Base-by-base conservation (phyloP, 2,888 invertebrate genomes). In the Agonopterix subpropinquella region DNA sequence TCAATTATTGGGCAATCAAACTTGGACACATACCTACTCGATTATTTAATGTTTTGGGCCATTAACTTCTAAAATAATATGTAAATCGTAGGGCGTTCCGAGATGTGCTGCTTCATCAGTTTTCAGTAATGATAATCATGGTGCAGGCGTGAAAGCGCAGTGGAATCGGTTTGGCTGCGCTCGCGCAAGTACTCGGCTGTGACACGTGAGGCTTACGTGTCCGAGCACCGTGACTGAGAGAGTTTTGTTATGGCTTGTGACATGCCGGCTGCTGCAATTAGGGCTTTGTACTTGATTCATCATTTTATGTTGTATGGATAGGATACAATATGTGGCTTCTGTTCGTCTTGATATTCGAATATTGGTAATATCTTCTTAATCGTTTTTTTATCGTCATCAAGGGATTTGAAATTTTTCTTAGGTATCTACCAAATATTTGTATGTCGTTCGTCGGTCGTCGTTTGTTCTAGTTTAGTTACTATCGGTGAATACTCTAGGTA, bases 151-250 rank as follows among this genome's bases (percentile, higher is more conserved):
- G 58, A 64, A 61, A 61, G 55, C 42, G 37, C 15, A n/a, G 39
- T n/a, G n/a, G 5, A 39, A n/a, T 39, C 39, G 39, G 39, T 39
- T 7, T 39, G 10, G 39, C 10, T 39, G 56, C 58, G 55, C 47
- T 37, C 39, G 56, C 56, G 58, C 59, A 54, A 60, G 54, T 70
- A 72, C 64, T 74, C 72, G 69, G 66, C 65, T 74, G 73, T 74
- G 71, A 77, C 77, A 72, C 64, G 63, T 62, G 70, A 63, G 68
- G 64, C 62, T 70, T 66, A 65, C 66, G 69, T 70, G 73, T 54
- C 59, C 75, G 28, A 64, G 47, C 64, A 75, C 73, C 77, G 77
- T 82, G 77, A 82, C 83, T 53, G 65, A 61, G 62, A 69, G 64
- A 51, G 45, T 70, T 75, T 72, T 73, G 72, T 73, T 73, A 68